Percentiles rank a stretch among this genome's conserved stretches.
Evolutionary conservation across 2,113 vertebrate species (phyloP).

Genomic region (Hemibagrus wyckioides): DNA sequence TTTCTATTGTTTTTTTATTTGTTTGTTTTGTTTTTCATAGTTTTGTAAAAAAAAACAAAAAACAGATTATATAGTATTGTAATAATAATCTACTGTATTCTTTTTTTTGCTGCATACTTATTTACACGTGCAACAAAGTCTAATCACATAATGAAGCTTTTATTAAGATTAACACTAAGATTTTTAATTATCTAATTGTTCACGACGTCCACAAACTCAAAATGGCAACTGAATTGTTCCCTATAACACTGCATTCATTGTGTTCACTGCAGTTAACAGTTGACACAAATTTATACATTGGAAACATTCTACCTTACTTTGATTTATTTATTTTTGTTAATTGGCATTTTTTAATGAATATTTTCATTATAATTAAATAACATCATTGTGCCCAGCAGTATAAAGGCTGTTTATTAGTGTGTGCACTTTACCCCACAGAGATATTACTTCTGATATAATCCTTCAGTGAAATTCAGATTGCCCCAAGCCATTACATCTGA

Average conservation of each 20-base stretch:
- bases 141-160: neutral
- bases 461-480: conserved; percentile 39
- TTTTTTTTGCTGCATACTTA: neutral
- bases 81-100: neutral
- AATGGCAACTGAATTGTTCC: neutral
- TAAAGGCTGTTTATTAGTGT: neutral
- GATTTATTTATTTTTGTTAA: no score
- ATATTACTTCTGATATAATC: neutral
- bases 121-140: neutral
- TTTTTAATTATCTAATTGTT: neutral
- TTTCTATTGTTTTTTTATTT: neutral
- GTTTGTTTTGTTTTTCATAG: conserved; percentile 11
- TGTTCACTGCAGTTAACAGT: neutral
- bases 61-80: neutral
- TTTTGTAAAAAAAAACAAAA: neutral
- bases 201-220: neutral
- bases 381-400: neutral
- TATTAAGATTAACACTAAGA: no score
- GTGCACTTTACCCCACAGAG: conserved; percentile 13
- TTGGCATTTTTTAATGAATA: neutral
- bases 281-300: neutral
- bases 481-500: conserved; percentile 55
- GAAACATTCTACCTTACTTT: neutral
- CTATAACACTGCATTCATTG: neutral
- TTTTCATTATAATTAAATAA: neutral